Evolutionary conservation across 2,888 invertebrate genomes (phyloP).

Genomic region (Romanomermis culicivorax): DNA sequence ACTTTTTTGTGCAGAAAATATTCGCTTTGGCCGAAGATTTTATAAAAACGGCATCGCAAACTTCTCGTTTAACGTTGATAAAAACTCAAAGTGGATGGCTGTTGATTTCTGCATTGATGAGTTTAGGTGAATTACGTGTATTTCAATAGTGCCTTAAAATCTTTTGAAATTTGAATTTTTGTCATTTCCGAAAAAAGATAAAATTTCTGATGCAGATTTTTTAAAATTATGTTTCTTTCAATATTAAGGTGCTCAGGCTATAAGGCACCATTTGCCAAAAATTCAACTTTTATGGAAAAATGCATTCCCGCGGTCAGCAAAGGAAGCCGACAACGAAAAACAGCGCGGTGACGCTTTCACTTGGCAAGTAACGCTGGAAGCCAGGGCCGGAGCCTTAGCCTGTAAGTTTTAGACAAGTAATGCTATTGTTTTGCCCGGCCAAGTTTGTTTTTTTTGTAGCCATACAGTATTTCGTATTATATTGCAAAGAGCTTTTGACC

Average conservation of each 20-base stretch:
- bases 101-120: constrained; percentile 84
- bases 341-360: constrained; percentile 83
- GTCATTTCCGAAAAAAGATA: neutral
- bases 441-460: constrained; percentile 34
- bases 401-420: constrained; percentile 15
- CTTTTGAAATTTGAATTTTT: neutral
- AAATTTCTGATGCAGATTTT: neutral
- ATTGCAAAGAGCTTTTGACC: constrained; percentile 69
- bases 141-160: no score
- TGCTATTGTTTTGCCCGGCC: neutral
- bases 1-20: constrained; percentile 39
- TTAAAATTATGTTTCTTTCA: neutral
- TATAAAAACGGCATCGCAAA: constrained; percentile 81
- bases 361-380: constrained; percentile 79
- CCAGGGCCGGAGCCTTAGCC: constrained; percentile 79
- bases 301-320: constrained; percentile 82
- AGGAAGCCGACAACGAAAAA: constrained; percentile 90
- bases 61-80: constrained; percentile 74
- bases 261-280: constrained; percentile 67
- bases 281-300: constrained; percentile 89
- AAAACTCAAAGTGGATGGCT: constrained; percentile 94
- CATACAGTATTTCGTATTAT: constrained; percentile 70
- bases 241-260: constrained; percentile 56
- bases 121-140: constrained; percentile 47
- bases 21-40: constrained; percentile 93